A percentile compares a stretch with the other conserved stretches of the same genome.
These are phyloP conservation scores for Microtus ochrogaster DNA, from an alignment of 2,113 vertebrate genomes.

Conservation along the genomic window DNA sequence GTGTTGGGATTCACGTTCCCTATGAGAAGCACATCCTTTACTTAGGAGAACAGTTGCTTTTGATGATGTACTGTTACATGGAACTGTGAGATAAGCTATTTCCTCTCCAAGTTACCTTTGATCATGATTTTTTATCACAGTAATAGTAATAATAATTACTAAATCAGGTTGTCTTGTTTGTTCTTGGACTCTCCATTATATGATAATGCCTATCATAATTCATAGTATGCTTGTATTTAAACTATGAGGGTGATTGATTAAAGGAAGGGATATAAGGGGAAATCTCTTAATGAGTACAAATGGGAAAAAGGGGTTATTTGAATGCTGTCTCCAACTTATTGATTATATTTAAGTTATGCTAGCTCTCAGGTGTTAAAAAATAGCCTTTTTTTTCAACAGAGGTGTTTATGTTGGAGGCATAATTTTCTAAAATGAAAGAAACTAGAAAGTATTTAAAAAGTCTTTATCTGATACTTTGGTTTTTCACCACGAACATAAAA, in stretches of 20 bases:
- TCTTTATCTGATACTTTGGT: background rate
- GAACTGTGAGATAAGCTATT: background rate
- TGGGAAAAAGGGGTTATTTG: slow-evolving; percentile 3
- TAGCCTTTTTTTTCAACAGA: slow-evolving; percentile 21
- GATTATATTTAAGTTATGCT: slow-evolving; percentile 16
- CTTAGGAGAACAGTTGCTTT: background rate
- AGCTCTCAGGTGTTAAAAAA: slow-evolving; percentile 44
- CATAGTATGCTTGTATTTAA: slow-evolving; percentile 20
- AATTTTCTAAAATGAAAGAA: slow-evolving; percentile 36
- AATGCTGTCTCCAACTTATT: background rate
- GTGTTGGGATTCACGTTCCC: background rate
- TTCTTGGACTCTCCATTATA: background rate
- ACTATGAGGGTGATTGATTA: background rate
- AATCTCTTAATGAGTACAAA: background rate
- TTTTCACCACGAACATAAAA: slow-evolving; percentile 32
- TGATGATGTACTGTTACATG: background rate
- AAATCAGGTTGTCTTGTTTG: background rate
- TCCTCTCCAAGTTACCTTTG: background rate
- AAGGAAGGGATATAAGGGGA: slow-evolving; percentile 4
- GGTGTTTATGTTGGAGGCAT: background rate
- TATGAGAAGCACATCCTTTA: background rate
- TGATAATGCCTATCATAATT: background rate
- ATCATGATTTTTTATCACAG: background rate
- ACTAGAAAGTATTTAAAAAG: background rate
- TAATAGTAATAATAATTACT: background rate